These are phyloP conservation scores for Clangula hyemalis DNA, from an alignment of 2,797 vertebrate genomes.

Conservation along the genomic window DNA sequence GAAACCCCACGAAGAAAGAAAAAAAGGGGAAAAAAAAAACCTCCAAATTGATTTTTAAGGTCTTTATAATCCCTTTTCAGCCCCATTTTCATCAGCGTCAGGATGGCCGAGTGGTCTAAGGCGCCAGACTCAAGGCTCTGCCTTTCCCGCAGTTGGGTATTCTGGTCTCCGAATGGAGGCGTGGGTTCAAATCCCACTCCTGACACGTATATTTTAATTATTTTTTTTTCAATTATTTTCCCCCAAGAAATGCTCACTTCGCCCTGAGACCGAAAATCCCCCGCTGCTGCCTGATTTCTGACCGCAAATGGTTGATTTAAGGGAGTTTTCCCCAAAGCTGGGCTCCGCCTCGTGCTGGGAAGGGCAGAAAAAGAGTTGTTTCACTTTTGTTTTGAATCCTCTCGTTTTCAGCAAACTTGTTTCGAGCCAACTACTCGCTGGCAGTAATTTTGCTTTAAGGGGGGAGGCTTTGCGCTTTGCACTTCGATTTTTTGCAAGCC, in stretches of 20 bases:
- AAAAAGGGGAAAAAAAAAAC: neutral
- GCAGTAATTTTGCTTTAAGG: no score
- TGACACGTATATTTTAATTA: neutral
- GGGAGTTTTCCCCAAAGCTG: neutral
- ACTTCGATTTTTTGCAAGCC: no score
- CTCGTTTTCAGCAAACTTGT: no score
- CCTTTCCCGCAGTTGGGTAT: neutral
- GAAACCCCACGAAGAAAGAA: neutral
- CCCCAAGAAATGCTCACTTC: no score
- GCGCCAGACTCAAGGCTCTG: constrained; percentile 25
- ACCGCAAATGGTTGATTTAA: fast-evolving
- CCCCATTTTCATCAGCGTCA: fast-evolving
- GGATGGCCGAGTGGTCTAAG: constrained; percentile 67
- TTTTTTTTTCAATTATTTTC: no score
- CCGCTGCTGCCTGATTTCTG: no score
- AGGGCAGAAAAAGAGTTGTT: fast-evolving
- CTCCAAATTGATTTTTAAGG: fast-evolving
- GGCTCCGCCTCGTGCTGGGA: neutral
- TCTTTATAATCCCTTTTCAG: fast-evolving
- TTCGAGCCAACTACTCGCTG: neutral
- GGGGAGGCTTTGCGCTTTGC: no score
- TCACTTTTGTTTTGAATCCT: no score
- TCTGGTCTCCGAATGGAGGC: constrained; percentile 48
- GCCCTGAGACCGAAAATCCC: fast-evolving
- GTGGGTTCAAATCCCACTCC: constrained; percentile 64